These are phyloP conservation scores for Phorcus lineatus DNA, from an alignment of 2,888 invertebrate species.

Conservation along the genomic window DNA sequence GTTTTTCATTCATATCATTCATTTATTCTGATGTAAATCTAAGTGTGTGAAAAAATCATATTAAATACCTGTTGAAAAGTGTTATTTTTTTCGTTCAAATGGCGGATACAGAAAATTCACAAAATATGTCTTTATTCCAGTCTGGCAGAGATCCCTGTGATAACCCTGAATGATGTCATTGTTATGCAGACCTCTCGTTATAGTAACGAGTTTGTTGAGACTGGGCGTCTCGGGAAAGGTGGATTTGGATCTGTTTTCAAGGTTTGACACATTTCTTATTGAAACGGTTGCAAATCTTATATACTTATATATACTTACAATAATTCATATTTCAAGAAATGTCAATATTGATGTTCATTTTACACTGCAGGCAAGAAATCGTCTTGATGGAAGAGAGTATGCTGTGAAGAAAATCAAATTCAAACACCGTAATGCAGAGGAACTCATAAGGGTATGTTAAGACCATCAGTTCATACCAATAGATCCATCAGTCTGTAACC, in stretches of 20 bases:
- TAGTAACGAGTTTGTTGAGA: conserved; percentile 64
- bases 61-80: too few relatives aligned
- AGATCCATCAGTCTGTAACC: too few relatives aligned
- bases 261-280: conserved; percentile 75
- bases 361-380: conserved; percentile 78
- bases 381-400: conserved; percentile 86
- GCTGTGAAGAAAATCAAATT: conserved; percentile 85
- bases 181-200: conserved; percentile 67
- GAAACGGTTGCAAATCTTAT: too few relatives aligned
- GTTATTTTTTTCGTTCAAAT: not conserved
- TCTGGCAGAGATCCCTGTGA: not conserved
- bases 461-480: too few relatives aligned
- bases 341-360: not conserved
- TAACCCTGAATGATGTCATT: conserved; percentile 40
- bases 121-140: not conserved
- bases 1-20: too few relatives aligned
- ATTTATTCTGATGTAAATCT: too few relatives aligned
- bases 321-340: not conserved
- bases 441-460: conserved; percentile 60
- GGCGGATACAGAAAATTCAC: not conserved
- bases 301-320: too few relatives aligned
- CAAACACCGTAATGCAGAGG: conserved; percentile 67
- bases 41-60: too few relatives aligned
- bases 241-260: conserved; percentile 87
- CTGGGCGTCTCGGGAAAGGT: conserved; percentile 68